These are phyloP conservation scores for Gadopsis bispinosus DNA, from an alignment of 2,797 vertebrate genomes.

Conservation along the genomic window DNA sequence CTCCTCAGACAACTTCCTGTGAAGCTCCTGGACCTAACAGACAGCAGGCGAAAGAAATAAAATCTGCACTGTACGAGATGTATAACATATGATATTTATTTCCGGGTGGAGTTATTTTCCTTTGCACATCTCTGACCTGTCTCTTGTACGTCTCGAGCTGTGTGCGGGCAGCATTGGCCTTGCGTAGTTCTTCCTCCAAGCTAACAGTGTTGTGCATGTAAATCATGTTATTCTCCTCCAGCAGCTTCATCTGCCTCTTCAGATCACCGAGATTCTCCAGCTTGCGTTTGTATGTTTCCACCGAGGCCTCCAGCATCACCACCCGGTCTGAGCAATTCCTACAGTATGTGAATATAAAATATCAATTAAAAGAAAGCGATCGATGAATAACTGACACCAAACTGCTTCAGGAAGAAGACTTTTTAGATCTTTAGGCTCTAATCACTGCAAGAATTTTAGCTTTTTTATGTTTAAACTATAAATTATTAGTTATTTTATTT, in stretches of 20 bases:
- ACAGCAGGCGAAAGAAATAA: background rate
- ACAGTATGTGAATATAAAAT: slow-evolving; percentile 8
- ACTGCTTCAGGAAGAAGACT: background rate
- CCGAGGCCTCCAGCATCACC: slow-evolving; percentile 92
- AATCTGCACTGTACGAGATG: background rate
- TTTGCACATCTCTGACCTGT: slow-evolving; percentile 83
- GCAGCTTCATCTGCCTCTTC: slow-evolving; percentile 93
- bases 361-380: background rate
- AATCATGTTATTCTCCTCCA: slow-evolving; percentile 97
- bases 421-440: background rate
- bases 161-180: slow-evolving; percentile 94
- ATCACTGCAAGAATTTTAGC: background rate
- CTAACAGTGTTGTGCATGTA: slow-evolving; percentile 98
- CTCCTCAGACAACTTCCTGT: slow-evolving; percentile 93
- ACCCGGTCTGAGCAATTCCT: slow-evolving; percentile 93
- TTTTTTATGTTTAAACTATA: background rate
- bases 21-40: slow-evolving; percentile 93
- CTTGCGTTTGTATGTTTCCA: slow-evolving; percentile 96
- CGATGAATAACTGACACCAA: background rate
- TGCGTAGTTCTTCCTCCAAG: slow-evolving; percentile 96
- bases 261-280: slow-evolving; percentile 95
- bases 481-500: background rate
- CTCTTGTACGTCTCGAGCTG: slow-evolving; percentile 96
- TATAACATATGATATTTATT: background rate
- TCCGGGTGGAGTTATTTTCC: accelerated